phyloP scores from a whole-genome alignment of 2,888 invertebrate species.

The Tetranychus piercei region DNA sequence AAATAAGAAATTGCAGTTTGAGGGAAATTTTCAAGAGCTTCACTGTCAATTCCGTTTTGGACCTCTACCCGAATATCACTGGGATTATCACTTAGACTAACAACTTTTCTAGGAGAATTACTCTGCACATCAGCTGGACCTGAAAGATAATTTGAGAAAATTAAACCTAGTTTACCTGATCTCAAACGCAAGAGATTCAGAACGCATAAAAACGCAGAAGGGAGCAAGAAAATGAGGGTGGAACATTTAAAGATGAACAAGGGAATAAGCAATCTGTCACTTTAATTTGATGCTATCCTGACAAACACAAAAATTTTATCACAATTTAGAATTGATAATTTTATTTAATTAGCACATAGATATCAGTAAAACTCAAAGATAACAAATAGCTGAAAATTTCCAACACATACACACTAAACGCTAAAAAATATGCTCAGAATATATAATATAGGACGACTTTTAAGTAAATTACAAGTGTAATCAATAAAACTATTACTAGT shows the following conservation, averaged over 20 bases:
- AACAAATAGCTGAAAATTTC: too few species aligned
- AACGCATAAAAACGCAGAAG: too few species aligned
- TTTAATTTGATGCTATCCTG: too few species aligned
- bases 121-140: neutral
- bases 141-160: neutral
- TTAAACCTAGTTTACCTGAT: neutral
- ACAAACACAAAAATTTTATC: too few species aligned
- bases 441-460: too few species aligned
- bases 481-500: too few species aligned
- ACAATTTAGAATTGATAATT: too few species aligned
- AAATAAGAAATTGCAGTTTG: neutral
- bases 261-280: neutral
- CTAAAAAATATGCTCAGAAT: too few species aligned
- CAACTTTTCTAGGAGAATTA: neutral
- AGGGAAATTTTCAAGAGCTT: slow-evolving; percentile 2
- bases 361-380: too few species aligned
- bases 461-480: too few species aligned
- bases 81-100: neutral
- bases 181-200: neutral
- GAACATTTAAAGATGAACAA: neutral
- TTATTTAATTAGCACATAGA: too few species aligned
- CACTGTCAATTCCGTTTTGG: neutral
- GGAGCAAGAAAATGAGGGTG: neutral
- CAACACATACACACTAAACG: too few species aligned
- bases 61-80: neutral